These are phyloP conservation scores for Cerastis rubricosa DNA, from an alignment of 2,888 invertebrate genomes.

Conservation along the genomic window DNA sequence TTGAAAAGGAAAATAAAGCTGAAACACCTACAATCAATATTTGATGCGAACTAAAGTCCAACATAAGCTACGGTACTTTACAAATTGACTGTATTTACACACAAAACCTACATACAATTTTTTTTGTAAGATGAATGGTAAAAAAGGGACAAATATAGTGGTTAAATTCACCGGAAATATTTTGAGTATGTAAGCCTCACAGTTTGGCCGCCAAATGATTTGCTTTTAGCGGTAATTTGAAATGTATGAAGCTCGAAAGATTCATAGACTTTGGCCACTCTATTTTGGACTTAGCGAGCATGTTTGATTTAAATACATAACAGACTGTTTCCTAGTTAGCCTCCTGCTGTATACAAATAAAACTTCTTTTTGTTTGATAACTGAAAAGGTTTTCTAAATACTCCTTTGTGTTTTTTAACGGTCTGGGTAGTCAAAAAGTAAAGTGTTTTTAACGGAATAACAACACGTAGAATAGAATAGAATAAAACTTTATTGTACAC, in stretches of 20 bases:
- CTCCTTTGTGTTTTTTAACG: not conserved
- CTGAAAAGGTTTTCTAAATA: not conserved
- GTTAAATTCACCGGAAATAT: constrained; percentile 27
- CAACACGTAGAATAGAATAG: no score
- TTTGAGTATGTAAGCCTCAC: not conserved
- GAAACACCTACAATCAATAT: not conserved
- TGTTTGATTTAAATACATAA: not conserved
- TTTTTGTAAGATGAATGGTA: not conserved
- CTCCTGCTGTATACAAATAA: not conserved
- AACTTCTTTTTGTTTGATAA: no score
- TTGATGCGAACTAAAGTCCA: not conserved
- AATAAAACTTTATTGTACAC: no score
- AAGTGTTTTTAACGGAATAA: not conserved
- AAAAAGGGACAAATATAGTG: constrained; percentile 1
- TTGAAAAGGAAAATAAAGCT: not conserved
- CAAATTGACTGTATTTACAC: constrained; percentile 30
- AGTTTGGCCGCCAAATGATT: constrained; percentile 3
- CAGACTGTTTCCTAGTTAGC: not conserved
- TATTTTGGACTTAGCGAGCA: not conserved
- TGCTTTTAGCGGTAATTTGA: not conserved
- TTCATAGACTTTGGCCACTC: no score
- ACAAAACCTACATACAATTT: not conserved
- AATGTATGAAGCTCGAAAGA: not conserved
- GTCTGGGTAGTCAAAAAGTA: not conserved
- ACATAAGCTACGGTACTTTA: constrained; percentile 2